These are phyloP conservation scores for Aleiodes sp. DNA, from an alignment of 1,140 invertebrate species.

Conservation along the genomic window DNA sequence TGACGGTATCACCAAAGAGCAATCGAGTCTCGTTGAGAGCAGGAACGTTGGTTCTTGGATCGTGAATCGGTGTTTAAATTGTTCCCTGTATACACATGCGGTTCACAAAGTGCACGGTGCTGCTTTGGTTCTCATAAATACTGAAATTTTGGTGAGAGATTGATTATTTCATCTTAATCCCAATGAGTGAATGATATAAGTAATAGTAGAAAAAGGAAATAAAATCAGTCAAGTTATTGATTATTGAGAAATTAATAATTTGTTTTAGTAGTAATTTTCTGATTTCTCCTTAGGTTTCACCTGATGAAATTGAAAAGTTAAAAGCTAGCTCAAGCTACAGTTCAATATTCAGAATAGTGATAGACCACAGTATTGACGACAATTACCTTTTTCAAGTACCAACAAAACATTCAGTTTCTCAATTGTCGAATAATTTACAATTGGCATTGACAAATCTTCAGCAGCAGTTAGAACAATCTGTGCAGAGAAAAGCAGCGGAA, in stretches of 20 bases:
- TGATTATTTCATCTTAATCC: not conserved
- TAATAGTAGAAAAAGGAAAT: constrained; percentile 2
- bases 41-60: constrained; percentile 64
- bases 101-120: constrained; percentile 65
- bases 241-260: too few relatives aligned
- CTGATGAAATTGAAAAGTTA: constrained; percentile 54
- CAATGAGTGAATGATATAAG: not conserved
- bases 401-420: constrained; percentile 59
- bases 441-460: constrained; percentile 61
- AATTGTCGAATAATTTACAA: constrained; percentile 52
- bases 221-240: not conserved
- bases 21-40: constrained; percentile 61
- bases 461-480: constrained; percentile 63
- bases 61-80: constrained; percentile 65
- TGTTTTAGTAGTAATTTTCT: too few relatives aligned
- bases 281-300: not conserved
- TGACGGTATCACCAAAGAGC: constrained; percentile 63
- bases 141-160: constrained; percentile 62
- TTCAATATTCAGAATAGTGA: constrained; percentile 60
- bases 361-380: constrained; percentile 51
- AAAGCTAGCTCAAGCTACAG: constrained; percentile 57
- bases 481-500: constrained; percentile 60
- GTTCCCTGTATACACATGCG: constrained; percentile 65
- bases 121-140: constrained; percentile 62
- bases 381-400: constrained; percentile 48